These are phyloP conservation scores for Drosophila pandora DNA, from an alignment of 1,140 invertebrate species.

Conservation along the genomic window DNA sequence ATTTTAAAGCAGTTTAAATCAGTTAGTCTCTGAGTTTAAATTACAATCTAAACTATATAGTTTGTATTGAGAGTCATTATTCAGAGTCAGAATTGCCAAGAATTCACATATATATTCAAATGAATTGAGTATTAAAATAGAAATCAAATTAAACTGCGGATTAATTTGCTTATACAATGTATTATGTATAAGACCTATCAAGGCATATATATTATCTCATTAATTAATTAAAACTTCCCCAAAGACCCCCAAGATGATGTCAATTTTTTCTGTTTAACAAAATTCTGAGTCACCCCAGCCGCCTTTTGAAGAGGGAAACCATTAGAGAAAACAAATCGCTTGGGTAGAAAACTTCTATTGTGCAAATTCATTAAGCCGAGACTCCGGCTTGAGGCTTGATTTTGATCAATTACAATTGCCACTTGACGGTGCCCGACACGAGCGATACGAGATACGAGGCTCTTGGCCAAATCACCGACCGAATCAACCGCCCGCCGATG, in stretches of 20 bases:
- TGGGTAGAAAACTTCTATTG: conserved; percentile 38
- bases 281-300: conserved; percentile 14
- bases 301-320: neutral
- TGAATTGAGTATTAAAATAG: neutral
- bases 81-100: too few relatives aligned
- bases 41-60: too few relatives aligned
- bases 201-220: neutral
- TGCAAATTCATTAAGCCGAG: conserved; percentile 64
- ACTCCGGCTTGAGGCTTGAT: conserved; percentile 57
- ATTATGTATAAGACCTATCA: neutral
- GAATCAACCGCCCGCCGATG: conserved; percentile 51
- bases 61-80: neutral
- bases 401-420: conserved; percentile 77
- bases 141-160: neutral
- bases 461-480: conserved; percentile 33
- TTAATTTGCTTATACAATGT: neutral
- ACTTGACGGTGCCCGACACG: conserved; percentile 60
- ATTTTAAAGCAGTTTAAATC: too few relatives aligned
- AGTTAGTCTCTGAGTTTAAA: too few relatives aligned
- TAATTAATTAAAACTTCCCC: neutral
- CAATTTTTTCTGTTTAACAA: neutral
- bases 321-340: conserved; percentile 36
- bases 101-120: neutral
- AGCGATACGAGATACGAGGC: conserved; percentile 35
- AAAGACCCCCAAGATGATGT: neutral